A percentile compares a stretch with the other conserved stretches of the same genome.
These are phyloP conservation scores for Erebia palarica DNA, from an alignment of 2,888 invertebrate genomes.

Conservation along the genomic window DNA sequence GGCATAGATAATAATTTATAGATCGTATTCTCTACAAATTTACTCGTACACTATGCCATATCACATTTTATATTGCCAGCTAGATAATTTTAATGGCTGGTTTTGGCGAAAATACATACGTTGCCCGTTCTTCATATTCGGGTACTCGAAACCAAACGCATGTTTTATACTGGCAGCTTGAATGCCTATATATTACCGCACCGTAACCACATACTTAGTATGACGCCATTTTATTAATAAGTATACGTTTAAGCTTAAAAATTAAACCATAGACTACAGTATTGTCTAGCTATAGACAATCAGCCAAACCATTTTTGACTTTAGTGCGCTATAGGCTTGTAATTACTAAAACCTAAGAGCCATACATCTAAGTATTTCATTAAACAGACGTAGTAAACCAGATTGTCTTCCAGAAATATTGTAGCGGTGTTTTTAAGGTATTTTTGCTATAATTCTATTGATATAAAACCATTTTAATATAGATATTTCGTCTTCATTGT, in stretches of 20 bases:
- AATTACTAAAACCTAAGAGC: background rate
- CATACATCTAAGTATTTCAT: background rate
- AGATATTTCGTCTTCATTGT: no score
- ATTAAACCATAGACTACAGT: background rate
- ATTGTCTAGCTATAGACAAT: background rate
- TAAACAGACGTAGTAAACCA: slow-evolving; percentile 1
- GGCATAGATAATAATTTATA: background rate
- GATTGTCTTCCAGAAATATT: slow-evolving; percentile 15
- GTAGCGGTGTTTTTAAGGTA: background rate
- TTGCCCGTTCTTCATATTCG: no score
- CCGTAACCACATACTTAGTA: no score
- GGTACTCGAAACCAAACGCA: no score
- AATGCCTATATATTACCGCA: no score
- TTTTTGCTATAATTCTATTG: slow-evolving; percentile 11
- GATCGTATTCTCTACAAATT: background rate
- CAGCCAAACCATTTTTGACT: slow-evolving; percentile 10
- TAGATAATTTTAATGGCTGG: background rate
- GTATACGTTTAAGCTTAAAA: background rate
- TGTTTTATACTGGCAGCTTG: no score
- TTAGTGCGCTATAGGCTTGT: background rate
- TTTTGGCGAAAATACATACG: no score
- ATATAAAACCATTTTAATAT: background rate
- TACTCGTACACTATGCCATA: background rate
- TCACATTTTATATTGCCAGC: background rate
- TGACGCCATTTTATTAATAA: no score